These are phyloP conservation scores for Sylvia atricapilla DNA, from an alignment of 2,113 vertebrate species.

Conservation along the genomic window DNA sequence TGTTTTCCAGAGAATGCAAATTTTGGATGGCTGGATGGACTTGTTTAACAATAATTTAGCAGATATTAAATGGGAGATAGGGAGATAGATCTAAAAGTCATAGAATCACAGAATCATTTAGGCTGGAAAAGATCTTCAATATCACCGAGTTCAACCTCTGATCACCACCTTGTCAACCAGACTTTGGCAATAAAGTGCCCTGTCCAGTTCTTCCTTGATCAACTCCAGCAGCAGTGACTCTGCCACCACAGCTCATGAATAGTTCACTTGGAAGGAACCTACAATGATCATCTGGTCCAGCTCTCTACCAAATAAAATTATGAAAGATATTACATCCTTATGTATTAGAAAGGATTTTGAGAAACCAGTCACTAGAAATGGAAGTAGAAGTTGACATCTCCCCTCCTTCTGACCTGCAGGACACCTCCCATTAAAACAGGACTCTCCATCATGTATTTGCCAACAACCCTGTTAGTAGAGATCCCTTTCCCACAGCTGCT, in stretches of 20 bases:
- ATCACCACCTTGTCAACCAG: neutral
- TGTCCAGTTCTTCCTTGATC: neutral
- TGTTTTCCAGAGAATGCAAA: neutral
- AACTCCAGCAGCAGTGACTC: neutral
- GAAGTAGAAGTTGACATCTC: neutral
- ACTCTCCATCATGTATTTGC: neutral
- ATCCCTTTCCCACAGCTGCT: neutral
- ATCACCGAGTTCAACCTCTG: neutral
- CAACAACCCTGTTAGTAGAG: rapidly evolving
- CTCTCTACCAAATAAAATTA: neutral
- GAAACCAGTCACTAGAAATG: neutral
- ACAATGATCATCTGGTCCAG: neutral
- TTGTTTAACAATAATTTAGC: neutral
- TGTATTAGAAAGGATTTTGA: neutral
- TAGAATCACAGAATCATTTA: neutral
- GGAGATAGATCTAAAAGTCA: neutral
- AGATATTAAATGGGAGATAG: neutral
- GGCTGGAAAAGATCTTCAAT: neutral
- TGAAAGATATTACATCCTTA: neutral
- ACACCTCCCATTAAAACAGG: neutral
- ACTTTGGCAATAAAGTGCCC: neutral
- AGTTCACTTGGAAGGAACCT: neutral
- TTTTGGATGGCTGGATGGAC: no score
- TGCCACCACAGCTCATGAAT: rapidly evolving
- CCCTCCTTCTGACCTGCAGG: neutral